Percentiles rank a stretch among this genome's conserved stretches.
phyloP scores from a whole-genome alignment of 1,140 invertebrate genomes.

The Hylaeus volcanicus region DNA sequence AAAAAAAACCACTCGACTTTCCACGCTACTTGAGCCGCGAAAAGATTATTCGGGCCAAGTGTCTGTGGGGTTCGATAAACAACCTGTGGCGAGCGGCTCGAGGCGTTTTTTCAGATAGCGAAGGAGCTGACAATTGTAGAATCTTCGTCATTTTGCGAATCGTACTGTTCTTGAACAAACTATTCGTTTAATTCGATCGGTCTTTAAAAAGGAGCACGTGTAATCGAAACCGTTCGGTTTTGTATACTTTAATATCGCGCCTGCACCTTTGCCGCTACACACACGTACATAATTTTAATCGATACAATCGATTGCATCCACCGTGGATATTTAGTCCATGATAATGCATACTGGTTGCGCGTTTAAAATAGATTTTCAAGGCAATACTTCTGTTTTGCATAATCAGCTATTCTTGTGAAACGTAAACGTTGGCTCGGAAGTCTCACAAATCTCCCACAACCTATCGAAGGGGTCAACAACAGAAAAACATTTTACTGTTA shows the following conservation, averaged over 20 bases:
- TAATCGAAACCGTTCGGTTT: too few species aligned
- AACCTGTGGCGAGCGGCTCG: background rate
- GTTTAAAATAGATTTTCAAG: conserved; percentile 11
- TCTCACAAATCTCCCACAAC: background rate
- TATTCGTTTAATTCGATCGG: too few species aligned
- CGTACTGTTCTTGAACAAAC: too few species aligned
- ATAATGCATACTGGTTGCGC: background rate
- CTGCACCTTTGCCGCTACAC: background rate
- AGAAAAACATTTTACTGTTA: too few species aligned
- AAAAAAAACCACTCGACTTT: conserved; percentile 27
- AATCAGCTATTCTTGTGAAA: background rate
- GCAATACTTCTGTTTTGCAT: conserved; percentile 6
- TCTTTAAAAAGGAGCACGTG: too few species aligned
- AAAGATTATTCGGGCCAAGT: conserved; percentile 24
- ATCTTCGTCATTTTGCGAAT: too few species aligned
- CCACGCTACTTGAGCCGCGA: background rate
- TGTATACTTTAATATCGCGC: too few species aligned
- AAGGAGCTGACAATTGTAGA: background rate
- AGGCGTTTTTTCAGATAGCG: background rate
- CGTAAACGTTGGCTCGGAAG: too few species aligned
- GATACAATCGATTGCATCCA: background rate
- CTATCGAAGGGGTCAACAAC: too few species aligned
- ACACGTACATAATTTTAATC: background rate
- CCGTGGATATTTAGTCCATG: background rate
- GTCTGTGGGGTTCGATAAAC: background rate